Evolutionary conservation across 2,888 invertebrate genomes (phyloP).

Genomic region (Molorchus minor): DNA sequence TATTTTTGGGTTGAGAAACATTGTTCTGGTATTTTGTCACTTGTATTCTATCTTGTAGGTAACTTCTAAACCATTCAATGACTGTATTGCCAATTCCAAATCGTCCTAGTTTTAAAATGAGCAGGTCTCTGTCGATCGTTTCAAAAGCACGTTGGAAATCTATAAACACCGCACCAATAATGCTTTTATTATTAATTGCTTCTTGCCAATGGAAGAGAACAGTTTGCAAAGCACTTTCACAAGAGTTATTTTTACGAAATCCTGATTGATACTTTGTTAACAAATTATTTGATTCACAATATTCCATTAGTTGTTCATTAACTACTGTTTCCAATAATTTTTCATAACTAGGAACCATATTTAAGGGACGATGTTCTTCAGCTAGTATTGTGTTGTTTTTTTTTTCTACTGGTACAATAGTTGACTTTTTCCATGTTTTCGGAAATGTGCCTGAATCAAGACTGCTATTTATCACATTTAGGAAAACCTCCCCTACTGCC

Average conservation of each 20-base stretch:
- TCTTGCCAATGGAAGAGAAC: background rate
- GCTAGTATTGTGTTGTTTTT: conserved; percentile 1
- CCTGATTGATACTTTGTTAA: conserved; percentile 8
- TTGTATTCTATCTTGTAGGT: background rate
- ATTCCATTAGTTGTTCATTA: conserved; percentile 6
- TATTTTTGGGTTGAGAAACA: background rate
- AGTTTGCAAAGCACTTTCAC: conserved; percentile 13
- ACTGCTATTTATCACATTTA: conserved; percentile 17
- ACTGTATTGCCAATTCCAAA: background rate
- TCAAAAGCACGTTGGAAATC: conserved; percentile 7
- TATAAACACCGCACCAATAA: background rate
- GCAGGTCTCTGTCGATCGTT: no score
- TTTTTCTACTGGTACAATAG: conserved; percentile 19
- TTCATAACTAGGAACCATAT: conserved; percentile 16
- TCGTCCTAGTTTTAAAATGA: background rate
- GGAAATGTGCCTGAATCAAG: conserved; percentile 11
- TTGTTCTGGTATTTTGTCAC: background rate
- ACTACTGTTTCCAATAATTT: conserved; percentile 1
- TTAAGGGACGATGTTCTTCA: conserved; percentile 11
- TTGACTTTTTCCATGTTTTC: conserved; percentile 9
- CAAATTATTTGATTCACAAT: conserved; percentile 3
- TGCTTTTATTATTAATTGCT: background rate
- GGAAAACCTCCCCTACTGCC: conserved; percentile 46
- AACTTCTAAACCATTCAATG: background rate
- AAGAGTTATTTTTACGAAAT: conserved; percentile 8